Percentiles rank a stretch among this genome's conserved stretches.
These are phyloP conservation scores for Cerastis rubricosa DNA, from an alignment of 2,888 invertebrate genomes.

Conservation along the genomic window DNA sequence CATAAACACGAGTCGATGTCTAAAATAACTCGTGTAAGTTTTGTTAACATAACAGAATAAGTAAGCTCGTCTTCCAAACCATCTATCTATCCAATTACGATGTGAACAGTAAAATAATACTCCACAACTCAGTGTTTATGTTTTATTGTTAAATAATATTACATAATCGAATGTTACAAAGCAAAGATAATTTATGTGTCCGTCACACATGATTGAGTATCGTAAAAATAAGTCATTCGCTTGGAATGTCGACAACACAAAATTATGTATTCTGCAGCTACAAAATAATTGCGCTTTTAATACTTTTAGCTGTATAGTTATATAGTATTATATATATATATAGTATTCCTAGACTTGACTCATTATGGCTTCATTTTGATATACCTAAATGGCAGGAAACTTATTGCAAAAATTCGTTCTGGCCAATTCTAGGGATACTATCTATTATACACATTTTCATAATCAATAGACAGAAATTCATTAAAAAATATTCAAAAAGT, in stretches of 20 bases:
- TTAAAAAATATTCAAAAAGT: conserved; percentile 55
- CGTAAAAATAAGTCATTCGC: conserved; percentile 44
- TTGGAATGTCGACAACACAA: conserved; percentile 64
- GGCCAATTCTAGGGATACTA: conserved; percentile 12
- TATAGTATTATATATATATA: no score
- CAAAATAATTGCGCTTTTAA: conserved; percentile 27
- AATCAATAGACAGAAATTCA: conserved; percentile 44
- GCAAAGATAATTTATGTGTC: conserved; percentile 52
- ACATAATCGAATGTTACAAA: conserved; percentile 52
- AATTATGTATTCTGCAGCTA: conserved; percentile 23
- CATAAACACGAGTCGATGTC: no score
- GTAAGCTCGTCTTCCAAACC: no score
- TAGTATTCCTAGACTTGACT: conserved; percentile 20
- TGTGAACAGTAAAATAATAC: conserved; percentile 14
- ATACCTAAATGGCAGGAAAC: conserved; percentile 32
- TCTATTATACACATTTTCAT: conserved; percentile 32
- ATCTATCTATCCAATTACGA: neutral
- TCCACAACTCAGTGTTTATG: neutral
- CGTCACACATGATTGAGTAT: conserved; percentile 50
- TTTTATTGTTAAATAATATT: conserved; percentile 53
- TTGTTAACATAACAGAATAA: no score
- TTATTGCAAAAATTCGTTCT: neutral
- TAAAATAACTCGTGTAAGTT: no score
- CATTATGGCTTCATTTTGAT: conserved; percentile 25
- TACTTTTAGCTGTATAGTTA: conserved; percentile 19